phyloP scores from a whole-genome alignment of 2,113 vertebrate genomes.

The Pionites leucogaster region DNA sequence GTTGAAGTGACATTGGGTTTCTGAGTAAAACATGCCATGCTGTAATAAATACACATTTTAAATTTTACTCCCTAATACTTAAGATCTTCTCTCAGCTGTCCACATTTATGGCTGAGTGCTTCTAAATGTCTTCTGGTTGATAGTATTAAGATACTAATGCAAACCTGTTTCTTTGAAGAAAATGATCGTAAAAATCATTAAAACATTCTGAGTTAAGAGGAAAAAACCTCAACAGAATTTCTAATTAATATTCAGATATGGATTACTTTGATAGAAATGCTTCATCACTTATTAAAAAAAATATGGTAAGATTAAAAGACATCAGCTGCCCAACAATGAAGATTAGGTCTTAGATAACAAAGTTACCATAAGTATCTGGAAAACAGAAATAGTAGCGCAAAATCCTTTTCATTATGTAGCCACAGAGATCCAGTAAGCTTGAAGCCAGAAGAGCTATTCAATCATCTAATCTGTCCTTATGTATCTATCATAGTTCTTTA shows the following conservation, averaged over 20 bases:
- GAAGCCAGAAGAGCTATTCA: neutral
- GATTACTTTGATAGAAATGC: neutral
- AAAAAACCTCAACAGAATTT: neutral
- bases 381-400: neutral
- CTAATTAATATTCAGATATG: slow-evolving; percentile 25
- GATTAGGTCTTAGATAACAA: neutral
- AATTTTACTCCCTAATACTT: neutral
- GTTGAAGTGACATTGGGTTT: neutral
- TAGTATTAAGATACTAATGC: neutral
- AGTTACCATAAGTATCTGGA: neutral
- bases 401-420: neutral
- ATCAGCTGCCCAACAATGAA: neutral
- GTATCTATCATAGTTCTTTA: neutral
- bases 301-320: neutral
- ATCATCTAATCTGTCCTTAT: neutral
- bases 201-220: neutral
- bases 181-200: neutral
- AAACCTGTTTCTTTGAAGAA: neutral
- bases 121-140: neutral
- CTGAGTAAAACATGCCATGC: neutral
- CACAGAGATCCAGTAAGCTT: neutral
- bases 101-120: neutral
- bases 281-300: slow-evolving; percentile 3
- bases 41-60: neutral
- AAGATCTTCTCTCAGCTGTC: neutral